Conservation (phyloP, 2,113 vertebrate genomes). For the Amphiprion percula region DNA sequence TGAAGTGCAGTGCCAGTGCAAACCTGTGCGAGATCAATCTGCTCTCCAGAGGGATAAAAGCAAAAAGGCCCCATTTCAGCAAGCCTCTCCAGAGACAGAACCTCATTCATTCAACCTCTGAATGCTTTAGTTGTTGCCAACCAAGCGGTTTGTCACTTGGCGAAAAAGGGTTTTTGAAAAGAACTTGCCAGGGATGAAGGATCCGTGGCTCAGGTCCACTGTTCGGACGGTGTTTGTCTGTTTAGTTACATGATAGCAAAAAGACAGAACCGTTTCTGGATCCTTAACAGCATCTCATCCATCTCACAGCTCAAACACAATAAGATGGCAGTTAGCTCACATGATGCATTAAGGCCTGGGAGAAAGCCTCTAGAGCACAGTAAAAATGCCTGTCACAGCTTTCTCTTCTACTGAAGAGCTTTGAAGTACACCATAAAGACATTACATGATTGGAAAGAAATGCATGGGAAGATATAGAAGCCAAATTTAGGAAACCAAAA, state of each 20-base stretch:
- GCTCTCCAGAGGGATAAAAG: slow-evolving; percentile 61
- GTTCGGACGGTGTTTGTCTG: slow-evolving; percentile 51
- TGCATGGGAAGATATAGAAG: slow-evolving; percentile 61
- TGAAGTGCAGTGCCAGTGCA: slow-evolving; percentile 62
- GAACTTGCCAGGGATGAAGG: slow-evolving; percentile 52
- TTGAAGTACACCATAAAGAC: slow-evolving; percentile 61
- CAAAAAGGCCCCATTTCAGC: slow-evolving; percentile 71
- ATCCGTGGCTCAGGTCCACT: slow-evolving; percentile 58
- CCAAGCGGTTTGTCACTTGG: slow-evolving; percentile 73
- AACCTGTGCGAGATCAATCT: slow-evolving; percentile 73
- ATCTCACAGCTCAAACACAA: slow-evolving; percentile 60
- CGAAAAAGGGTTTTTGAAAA: slow-evolving; percentile 59
- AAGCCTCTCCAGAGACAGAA: slow-evolving; percentile 75
- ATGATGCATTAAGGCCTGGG: slow-evolving; percentile 53
- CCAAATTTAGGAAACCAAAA: slow-evolving; percentile 54
- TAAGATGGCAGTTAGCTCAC: slow-evolving; percentile 44
- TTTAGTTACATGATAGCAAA: slow-evolving; percentile 53
- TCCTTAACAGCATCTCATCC: slow-evolving; percentile 50
- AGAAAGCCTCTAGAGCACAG: slow-evolving; percentile 39
- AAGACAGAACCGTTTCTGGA: slow-evolving; percentile 41
- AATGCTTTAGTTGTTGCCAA: slow-evolving; percentile 77
- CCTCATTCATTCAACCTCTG: slow-evolving; percentile 72
- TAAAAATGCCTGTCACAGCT: slow-evolving; percentile 61
- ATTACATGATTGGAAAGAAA: slow-evolving; percentile 67
- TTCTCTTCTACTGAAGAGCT: slow-evolving; percentile 55